Evolutionary conservation across 2,888 invertebrate genomes (phyloP), one percentile per base, ranked within the genome.

Genomic region (Drosophila recens): DNA sequence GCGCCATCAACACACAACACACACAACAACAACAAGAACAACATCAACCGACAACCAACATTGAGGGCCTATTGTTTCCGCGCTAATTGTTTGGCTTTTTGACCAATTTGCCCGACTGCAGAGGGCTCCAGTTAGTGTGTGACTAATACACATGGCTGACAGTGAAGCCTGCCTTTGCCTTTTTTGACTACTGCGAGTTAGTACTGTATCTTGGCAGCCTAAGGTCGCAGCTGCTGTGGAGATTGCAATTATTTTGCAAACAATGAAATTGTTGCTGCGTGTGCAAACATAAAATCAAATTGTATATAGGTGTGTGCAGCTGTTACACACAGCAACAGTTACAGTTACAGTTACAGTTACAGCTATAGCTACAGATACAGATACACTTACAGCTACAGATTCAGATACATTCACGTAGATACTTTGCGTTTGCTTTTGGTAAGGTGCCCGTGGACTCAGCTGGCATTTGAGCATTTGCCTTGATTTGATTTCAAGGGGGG

Each of bases 81-180:
- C 90, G 90, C 92, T 92, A 92, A 92, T 92, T 92, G 92, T 92
- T 91, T 92, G 92, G 91, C 86, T 88, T 90, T 90, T 90, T 75
- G 79, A 78, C 80, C 83, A 79, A 86, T 85, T 85, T 82, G 72
- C 76, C 57, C 45, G 67, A 33, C 45, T 49, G 45, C 71, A 75
- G 53, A 65, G 62, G 53, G 54, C 48, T 61, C 27, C 48, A 65
- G 46, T 51, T 58, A 58, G 27, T 27, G 52, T 51, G 62, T 56
- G 67, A 59, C 70, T 43, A 59, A 64, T 20, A 66, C 70, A 65
- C 48, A 65, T 13, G 6, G 38, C 38, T 53, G 38, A 23, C 15
- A 42, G 54, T 30, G 42, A 43, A 40, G 36, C 46, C 36, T 23
- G n/a, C 34, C 9, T n/a, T 20, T n/a, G 43, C 62, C 23, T 42